Evolutionary conservation across 2,888 invertebrate species (phyloP).

Genomic region (Hirtodrosophila histrioides): DNA sequence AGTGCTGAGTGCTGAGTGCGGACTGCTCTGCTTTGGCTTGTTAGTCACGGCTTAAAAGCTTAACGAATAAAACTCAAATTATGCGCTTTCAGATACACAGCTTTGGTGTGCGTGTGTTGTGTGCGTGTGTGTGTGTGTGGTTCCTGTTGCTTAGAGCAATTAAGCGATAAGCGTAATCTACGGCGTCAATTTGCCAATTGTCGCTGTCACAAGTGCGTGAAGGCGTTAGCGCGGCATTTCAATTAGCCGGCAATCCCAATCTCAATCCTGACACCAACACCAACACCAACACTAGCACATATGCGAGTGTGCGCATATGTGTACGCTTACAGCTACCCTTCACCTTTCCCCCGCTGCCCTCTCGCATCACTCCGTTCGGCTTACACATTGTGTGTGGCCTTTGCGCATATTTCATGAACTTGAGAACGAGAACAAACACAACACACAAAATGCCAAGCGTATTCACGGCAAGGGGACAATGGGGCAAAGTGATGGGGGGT

Average conservation of each 20-base stretch:
- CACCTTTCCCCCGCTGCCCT: too few relatives aligned
- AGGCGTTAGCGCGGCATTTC: slow-evolving; percentile 72
- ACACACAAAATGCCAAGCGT: slow-evolving; percentile 11
- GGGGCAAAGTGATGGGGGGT: neutral
- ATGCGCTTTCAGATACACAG: slow-evolving; percentile 49
- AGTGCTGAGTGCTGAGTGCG: slow-evolving; percentile 10
- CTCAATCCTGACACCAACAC: neutral
- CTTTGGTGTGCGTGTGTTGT: slow-evolving; percentile 6
- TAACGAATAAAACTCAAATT: slow-evolving; percentile 78
- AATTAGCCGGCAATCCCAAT: slow-evolving; percentile 58
- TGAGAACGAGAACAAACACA: slow-evolving; percentile 52
- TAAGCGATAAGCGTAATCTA: slow-evolving; percentile 77
- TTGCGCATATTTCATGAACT: slow-evolving; percentile 75
- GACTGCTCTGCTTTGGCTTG: slow-evolving; percentile 42
- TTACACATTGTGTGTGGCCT: slow-evolving; percentile 50
- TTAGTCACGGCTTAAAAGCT: slow-evolving; percentile 78
- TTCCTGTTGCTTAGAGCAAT: slow-evolving; percentile 77
- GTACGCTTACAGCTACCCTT: too few relatives aligned
- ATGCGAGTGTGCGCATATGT: neutral
- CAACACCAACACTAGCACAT: slow-evolving; percentile 13
- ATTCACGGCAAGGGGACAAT: slow-evolving; percentile 5
- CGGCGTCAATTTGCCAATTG: slow-evolving; percentile 73
- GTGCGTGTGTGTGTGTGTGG: slow-evolving; percentile 21
- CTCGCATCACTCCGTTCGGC: neutral
- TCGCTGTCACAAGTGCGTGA: slow-evolving; percentile 69